phyloP scores from a whole-genome alignment of 2,888 invertebrate genomes.

The Cheiracanthium punctorium region DNA sequence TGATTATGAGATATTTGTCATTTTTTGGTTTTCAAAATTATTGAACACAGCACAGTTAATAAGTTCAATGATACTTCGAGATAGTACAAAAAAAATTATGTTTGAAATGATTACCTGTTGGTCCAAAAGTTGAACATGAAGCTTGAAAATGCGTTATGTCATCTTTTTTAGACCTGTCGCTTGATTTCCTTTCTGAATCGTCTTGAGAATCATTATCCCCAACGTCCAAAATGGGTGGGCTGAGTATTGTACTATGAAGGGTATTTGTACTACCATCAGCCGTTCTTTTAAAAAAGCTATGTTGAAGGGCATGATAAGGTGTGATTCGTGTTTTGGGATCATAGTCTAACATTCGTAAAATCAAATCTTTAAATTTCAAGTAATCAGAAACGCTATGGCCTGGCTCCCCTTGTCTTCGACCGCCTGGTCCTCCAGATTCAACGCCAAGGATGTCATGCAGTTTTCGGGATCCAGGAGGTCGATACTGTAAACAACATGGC shows the following conservation, averaged over 20 bases:
- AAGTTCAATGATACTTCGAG: background rate
- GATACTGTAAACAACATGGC: constrained; percentile 82
- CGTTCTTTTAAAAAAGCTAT: constrained; percentile 98
- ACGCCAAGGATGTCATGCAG: constrained; percentile 96
- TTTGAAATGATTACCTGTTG: constrained; percentile 39
- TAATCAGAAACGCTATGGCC: constrained; percentile 98
- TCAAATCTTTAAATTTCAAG: constrained; percentile 98
- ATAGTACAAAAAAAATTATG: background rate
- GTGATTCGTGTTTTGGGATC: constrained; percentile 98
- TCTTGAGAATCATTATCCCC: constrained; percentile 67
- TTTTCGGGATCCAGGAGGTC: constrained; percentile 90
- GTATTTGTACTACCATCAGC: constrained; percentile 87
- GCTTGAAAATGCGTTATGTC: constrained; percentile 50
- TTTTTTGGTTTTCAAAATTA: no score
- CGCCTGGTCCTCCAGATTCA: constrained; percentile 96
- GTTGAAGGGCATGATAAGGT: constrained; percentile 98
- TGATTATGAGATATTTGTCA: no score
- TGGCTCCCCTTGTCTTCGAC: constrained; percentile 92
- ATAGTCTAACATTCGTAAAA: constrained; percentile 97
- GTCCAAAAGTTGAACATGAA: constrained; percentile 57
- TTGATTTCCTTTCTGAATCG: constrained; percentile 39
- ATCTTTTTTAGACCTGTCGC: constrained; percentile 50
- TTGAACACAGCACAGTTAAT: no score
- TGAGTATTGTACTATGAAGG: constrained; percentile 76
- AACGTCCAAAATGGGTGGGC: constrained; percentile 76